These are phyloP conservation scores for Holocentrus rufus DNA, from an alignment of 2,797 vertebrate genomes.

Conservation along the genomic window DNA sequence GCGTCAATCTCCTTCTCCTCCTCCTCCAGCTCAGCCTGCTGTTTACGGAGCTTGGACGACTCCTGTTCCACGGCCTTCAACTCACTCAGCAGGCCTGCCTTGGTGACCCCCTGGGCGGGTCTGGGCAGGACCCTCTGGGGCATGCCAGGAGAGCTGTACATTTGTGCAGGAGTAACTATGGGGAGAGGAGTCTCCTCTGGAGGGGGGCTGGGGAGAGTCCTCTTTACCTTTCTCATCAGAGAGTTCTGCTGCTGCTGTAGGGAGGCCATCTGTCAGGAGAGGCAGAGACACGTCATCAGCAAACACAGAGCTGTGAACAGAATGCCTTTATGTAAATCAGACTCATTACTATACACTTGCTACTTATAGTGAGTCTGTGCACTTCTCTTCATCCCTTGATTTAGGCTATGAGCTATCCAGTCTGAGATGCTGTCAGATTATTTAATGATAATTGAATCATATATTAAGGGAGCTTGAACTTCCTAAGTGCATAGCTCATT, in stretches of 20 bases:
- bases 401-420: slow-evolving; percentile 28
- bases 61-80: slow-evolving; percentile 97
- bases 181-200: slow-evolving; percentile 93
- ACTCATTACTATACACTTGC: slow-evolving; percentile 63
- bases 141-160: slow-evolving; percentile 89
- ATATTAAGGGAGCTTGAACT: not conserved
- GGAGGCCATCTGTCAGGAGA: slow-evolving; percentile 87
- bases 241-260: slow-evolving; percentile 91
- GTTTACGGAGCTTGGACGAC: slow-evolving; percentile 97
- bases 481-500: slow-evolving; percentile 18
- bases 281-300: slow-evolving; percentile 66
- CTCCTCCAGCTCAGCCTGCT: slow-evolving; percentile 97
- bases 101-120: slow-evolving; percentile 87
- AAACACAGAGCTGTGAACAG: slow-evolving; percentile 72
- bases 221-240: slow-evolving; percentile 97
- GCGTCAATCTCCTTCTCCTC: slow-evolving; percentile 99
- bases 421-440: slow-evolving; percentile 26
- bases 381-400: slow-evolving; percentile 38
- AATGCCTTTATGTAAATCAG: slow-evolving; percentile 71
- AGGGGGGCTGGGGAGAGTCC: slow-evolving; percentile 98
- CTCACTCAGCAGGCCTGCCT: slow-evolving; percentile 93
- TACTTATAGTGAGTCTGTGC: slow-evolving; percentile 44
- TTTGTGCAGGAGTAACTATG: slow-evolving; percentile 91
- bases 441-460: slow-evolving; percentile 32
- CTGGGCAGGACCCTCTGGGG: slow-evolving; percentile 87